phyloP scores from a whole-genome alignment of 1,140 invertebrate genomes.

The Drosophila nasuta region DNA sequence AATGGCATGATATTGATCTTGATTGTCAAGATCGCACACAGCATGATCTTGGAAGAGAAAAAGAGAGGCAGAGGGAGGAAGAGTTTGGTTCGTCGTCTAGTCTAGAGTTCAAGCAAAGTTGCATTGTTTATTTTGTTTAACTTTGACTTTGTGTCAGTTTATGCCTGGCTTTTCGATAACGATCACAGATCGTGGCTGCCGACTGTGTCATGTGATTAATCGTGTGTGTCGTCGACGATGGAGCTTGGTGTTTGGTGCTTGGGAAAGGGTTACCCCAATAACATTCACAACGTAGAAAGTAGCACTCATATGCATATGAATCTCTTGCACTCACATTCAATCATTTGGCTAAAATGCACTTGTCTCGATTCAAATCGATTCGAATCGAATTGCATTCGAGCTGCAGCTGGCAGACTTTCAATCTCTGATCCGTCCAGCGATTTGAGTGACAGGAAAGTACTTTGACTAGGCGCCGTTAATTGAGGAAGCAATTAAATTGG shows the following conservation, averaged over 20 bases:
- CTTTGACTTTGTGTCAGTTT: conserved; percentile 78
- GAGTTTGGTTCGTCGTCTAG: conserved; percentile 46
- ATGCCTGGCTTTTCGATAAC: conserved; percentile 53
- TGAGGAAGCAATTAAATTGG: conserved; percentile 58
- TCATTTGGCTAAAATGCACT: conserved; percentile 53
- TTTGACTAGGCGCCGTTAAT: conserved; percentile 43
- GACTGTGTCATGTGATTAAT: conserved; percentile 67
- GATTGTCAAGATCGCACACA: conserved; percentile 80
- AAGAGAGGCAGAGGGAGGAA: conserved; percentile 5
- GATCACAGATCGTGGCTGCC: conserved; percentile 69
- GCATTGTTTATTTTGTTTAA: conserved; percentile 68
- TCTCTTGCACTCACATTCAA: conserved; percentile 41
- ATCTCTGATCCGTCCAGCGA: conserved; percentile 24
- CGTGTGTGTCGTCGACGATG: conserved; percentile 53
- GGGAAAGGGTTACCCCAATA: conserved; percentile 57
- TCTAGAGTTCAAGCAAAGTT: conserved; percentile 68
- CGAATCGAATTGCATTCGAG: neutral
- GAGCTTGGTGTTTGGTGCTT: conserved; percentile 24
- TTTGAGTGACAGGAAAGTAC: conserved; percentile 41
- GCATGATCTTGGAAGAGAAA: conserved; percentile 45
- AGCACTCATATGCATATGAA: conserved; percentile 68
- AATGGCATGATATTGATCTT: conserved; percentile 77
- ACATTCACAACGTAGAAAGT: conserved; percentile 67
- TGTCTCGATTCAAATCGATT: conserved; percentile 29
- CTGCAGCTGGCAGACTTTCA: conserved; percentile 61